phyloP scores from a whole-genome alignment of 2,888 invertebrate genomes.

The Pterostichus niger region DNA sequence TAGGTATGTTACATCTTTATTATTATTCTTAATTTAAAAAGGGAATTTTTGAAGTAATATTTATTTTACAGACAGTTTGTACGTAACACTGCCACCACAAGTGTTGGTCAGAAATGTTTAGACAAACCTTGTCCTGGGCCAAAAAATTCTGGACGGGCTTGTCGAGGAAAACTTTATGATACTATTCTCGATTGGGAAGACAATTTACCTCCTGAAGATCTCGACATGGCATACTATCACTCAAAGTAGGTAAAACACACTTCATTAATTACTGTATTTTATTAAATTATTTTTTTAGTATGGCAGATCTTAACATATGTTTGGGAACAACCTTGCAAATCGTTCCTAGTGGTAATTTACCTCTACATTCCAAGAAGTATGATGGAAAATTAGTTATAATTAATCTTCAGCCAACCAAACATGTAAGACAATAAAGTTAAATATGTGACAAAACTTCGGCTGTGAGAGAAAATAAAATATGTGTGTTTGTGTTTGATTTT shows the following conservation, averaged over 20 bases:
- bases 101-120: constrained; percentile 89
- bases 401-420: constrained; percentile 98
- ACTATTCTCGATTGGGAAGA: constrained; percentile 99
- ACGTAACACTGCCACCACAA: constrained; percentile 86
- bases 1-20: constrained; percentile 77
- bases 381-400: constrained; percentile 95
- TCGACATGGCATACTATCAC: constrained; percentile 91
- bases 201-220: constrained; percentile 91
- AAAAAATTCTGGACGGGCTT: constrained; percentile 83
- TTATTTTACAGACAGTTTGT: constrained; percentile 86
- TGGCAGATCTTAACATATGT: constrained; percentile 95
- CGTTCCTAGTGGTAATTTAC: constrained; percentile 96
- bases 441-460: too few relatives aligned
- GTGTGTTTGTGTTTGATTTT: constrained; percentile 68
- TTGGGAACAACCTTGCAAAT: constrained; percentile 99
- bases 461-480: too few relatives aligned
- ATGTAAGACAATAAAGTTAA: constrained; percentile 81
- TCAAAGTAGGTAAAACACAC: constrained; percentile 82
- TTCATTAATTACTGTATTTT: constrained; percentile 70
- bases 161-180: constrained; percentile 93
- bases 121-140: constrained; percentile 84
- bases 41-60: not conserved
- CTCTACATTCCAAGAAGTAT: constrained; percentile 90
- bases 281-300: constrained; percentile 79
- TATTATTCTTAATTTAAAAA: constrained; percentile 34